A percentile compares a stretch with the other conserved stretches of the same genome.
phyloP scores from a whole-genome alignment of 2,888 invertebrate genomes.

The Onthophagus sagittarius region DNA sequence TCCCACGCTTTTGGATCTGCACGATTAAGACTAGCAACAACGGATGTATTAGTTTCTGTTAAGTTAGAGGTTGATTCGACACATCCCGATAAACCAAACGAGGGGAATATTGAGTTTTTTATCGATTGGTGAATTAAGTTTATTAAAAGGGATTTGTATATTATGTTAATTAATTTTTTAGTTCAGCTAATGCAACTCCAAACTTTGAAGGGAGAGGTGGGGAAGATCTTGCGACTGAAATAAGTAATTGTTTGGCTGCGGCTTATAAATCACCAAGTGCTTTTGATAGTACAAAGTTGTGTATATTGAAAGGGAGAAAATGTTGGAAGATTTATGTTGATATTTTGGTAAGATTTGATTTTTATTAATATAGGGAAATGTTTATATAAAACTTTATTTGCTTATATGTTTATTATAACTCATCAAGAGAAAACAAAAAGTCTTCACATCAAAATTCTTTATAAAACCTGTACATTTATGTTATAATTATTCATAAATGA shows the following conservation, averaged over 20 bases:
- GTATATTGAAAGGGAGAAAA: conserved; percentile 78
- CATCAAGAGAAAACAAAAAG: too few species aligned
- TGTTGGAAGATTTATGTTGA: conserved; percentile 96
- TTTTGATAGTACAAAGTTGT: conserved; percentile 73
- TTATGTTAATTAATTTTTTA: conserved; percentile 40
- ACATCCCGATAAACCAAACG: conserved; percentile 64
- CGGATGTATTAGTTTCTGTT: conserved; percentile 89
- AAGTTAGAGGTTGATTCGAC: conserved; percentile 87
- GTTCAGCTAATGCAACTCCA: conserved; percentile 96
- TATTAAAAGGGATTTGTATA: conserved; percentile 1
- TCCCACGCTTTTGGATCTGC: conserved; percentile 86
- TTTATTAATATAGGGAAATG: too few species aligned
- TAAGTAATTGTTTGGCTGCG: conserved; percentile 72
- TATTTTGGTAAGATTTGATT: conserved; percentile 65
- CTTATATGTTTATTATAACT: too few species aligned
- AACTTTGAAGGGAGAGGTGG: conserved; percentile 97
- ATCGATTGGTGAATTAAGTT: conserved; percentile 77
- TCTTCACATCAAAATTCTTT: too few species aligned
- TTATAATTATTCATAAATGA: too few species aligned
- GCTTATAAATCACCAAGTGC: conserved; percentile 77
- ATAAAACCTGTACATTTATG: too few species aligned
- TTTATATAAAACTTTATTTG: too few species aligned
- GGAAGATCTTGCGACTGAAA: conserved; percentile 80
- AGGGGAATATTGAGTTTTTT: conserved; percentile 91
- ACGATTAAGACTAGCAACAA: conserved; percentile 79